phyloP scores from a whole-genome alignment of 2,888 invertebrate species.

The Caenorhabditis sinica region DNA sequence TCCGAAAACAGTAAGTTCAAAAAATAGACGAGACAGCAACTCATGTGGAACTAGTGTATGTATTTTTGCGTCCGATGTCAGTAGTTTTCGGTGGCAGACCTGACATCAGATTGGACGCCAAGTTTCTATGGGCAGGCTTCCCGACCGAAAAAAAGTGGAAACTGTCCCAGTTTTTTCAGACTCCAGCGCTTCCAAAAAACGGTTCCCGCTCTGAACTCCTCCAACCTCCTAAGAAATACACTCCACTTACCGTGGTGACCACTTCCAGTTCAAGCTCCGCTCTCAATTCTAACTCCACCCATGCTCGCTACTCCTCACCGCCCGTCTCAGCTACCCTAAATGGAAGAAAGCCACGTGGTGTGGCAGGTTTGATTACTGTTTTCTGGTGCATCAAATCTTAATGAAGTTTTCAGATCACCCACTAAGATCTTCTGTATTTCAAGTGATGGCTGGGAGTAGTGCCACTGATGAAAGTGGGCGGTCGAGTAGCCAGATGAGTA shows the following conservation, averaged over 20 bases:
- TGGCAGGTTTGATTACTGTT: not conserved
- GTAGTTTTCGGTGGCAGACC: too few species aligned
- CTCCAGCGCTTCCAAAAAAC: not conserved
- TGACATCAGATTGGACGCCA: too few species aligned
- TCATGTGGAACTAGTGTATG: too few species aligned
- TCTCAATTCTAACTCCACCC: not conserved
- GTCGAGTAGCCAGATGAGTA: slow-evolving; percentile 56
- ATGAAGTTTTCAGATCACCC: slow-evolving; percentile 1
- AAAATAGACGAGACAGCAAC: too few species aligned
- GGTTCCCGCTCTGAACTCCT: not conserved
- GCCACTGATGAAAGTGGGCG: slow-evolving; percentile 60
- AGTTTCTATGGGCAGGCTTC: too few species aligned
- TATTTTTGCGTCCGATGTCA: too few species aligned
- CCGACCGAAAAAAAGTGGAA: not conserved
- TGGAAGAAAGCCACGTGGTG: not conserved
- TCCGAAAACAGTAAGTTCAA: too few species aligned
- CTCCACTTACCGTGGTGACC: not conserved
- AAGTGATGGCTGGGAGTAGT: slow-evolving; percentile 38
- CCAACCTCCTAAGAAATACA: not conserved
- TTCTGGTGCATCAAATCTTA: too few species aligned
- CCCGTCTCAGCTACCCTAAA: not conserved
- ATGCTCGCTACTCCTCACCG: slow-evolving; percentile 7
- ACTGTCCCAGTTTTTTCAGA: not conserved
- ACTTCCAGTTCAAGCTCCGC: slow-evolving; percentile 7
- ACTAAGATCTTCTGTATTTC: slow-evolving; percentile 14